Conservation (phyloP, 2,113 vertebrate species). For the Embiotoca jacksoni region DNA sequence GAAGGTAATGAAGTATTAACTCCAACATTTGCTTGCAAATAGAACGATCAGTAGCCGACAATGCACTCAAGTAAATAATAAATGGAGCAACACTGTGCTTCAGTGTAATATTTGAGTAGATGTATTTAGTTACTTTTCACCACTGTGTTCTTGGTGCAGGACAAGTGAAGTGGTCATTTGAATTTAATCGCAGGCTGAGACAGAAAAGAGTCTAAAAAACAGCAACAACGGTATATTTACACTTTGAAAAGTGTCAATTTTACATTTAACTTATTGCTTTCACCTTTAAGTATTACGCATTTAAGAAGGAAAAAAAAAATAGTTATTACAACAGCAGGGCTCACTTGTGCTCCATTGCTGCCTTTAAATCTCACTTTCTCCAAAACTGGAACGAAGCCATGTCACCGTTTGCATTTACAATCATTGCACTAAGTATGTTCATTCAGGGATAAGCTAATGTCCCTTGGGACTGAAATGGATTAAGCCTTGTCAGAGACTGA, state of each 20-base stretch:
- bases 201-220: conserved; percentile 1
- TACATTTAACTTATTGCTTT: neutral
- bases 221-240: neutral
- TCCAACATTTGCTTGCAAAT: neutral
- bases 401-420: neutral
- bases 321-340: too few species aligned
- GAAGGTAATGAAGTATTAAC: neutral
- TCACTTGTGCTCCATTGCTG: too few species aligned
- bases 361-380: too few species aligned
- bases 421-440: neutral
- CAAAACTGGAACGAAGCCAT: too few species aligned
- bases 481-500: conserved; percentile 24
- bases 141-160: too few species aligned
- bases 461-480: conserved; percentile 22
- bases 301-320: too few species aligned
- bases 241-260: neutral
- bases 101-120: too few species aligned
- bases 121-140: too few species aligned
- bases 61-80: neutral
- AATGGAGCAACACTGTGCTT: neutral
- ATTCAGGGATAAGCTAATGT: conserved; percentile 20
- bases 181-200: conserved; percentile 21
- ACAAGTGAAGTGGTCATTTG: neutral
- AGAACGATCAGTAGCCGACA: neutral
- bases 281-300: neutral